Evolutionary conservation across 2,113 vertebrate species (phyloP), one percentile per base, ranked within the genome.

Genomic region (Ceyx cyanopectus): DNA sequence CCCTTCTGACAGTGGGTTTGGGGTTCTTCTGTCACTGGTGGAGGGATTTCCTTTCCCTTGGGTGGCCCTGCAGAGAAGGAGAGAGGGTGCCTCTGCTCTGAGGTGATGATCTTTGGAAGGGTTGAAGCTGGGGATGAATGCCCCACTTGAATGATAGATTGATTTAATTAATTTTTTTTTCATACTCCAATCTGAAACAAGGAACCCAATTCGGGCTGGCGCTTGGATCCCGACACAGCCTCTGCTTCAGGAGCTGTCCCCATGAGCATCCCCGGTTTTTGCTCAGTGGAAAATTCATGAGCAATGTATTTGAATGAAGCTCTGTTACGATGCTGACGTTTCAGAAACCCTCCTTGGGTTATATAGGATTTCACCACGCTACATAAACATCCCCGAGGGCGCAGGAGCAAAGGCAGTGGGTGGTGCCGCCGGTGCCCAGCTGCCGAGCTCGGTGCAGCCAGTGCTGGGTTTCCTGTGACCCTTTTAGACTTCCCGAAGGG

Each of bases 391-490:
- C 45, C 54, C 7, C 1, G 60, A 23, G 65, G 56, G n/a, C 0
- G 15, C 19, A 27, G 0, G 37, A 26, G 53, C 5, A 4, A 6
- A 30, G 46, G 46, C 14, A 19, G 41, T 3, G 21, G 83, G 85
- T 19, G 68, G 63, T 34, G 73, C 81, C 17, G 57, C 1, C 0
- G 3, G 53, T 7, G 34, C 3, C 11, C 19, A 8, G 60, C 75
- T 67, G 60, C 69, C 2, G 4, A 37, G 62, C 1, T 7, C 2
- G 3, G 0, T 8, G 6, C 63, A 9, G 58, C 50, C 17, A 11
- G 34, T 3, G 5, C 37, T 45, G 62, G 10, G 66, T 77, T 83
- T 53, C 77, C 84, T 77, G 61, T 63, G 29, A 12, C 57, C 48
- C 62, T 85, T 76, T 41, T 18, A 43, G 89, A 17, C 48, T 89